A percentile compares a stretch with the other conserved stretches of the same genome.
Evolutionary conservation across 2,113 vertebrate species (phyloP).

Genomic region (Poeciliopsis occidentalis): DNA sequence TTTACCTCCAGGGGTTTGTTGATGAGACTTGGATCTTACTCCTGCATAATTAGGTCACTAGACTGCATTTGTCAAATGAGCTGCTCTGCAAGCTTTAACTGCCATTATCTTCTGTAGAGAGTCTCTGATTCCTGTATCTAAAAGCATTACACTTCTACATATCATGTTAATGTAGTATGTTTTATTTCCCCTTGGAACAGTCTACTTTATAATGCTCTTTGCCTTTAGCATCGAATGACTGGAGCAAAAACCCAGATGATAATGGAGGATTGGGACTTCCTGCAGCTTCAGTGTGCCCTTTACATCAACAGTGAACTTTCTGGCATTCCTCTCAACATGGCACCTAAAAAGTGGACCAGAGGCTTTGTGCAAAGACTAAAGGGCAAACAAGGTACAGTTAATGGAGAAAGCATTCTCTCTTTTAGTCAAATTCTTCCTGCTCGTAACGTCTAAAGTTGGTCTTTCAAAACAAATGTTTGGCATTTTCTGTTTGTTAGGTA

Average conservation of each 20-base stretch:
- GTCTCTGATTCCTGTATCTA: background rate
- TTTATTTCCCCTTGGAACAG: background rate
- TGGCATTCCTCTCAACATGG: slow-evolving; percentile 98
- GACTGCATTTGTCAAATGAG: background rate
- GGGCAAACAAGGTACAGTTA: slow-evolving; percentile 90
- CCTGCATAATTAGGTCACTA: background rate
- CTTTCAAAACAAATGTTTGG: background rate
- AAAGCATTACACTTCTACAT: background rate
- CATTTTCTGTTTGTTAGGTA: background rate
- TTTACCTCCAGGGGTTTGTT: background rate
- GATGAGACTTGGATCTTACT: background rate
- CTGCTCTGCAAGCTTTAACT: background rate
- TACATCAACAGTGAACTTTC: slow-evolving; percentile 99
- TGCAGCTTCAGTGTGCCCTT: slow-evolving; percentile 95
- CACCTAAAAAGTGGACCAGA: slow-evolving; percentile 97
- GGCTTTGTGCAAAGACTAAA: slow-evolving; percentile 98
- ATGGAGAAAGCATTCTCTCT: background rate
- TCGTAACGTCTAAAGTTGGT: background rate
- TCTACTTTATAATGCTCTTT: background rate
- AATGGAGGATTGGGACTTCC: slow-evolving; percentile 99
- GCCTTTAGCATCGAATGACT: slow-evolving; percentile 90
- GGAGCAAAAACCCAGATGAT: slow-evolving; percentile 99
- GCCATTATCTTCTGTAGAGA: background rate
- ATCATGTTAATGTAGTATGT: background rate
- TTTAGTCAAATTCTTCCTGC: background rate